Evolutionary conservation across 2,113 vertebrate genomes (phyloP).

Genomic region (Rhynchomys soricoides): DNA sequence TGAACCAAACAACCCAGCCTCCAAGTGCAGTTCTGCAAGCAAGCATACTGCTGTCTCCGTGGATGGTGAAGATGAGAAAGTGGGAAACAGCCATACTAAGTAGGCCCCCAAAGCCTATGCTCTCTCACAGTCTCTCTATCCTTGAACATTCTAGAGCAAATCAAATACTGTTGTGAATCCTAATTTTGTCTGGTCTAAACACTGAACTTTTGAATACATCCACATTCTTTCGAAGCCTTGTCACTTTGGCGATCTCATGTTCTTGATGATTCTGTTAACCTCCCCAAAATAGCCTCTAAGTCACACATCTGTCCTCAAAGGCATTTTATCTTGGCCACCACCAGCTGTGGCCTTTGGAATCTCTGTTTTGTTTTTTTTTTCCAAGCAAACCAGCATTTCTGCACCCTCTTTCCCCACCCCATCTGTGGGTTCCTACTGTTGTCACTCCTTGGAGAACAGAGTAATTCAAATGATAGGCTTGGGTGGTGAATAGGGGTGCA

Average conservation of each 20-base stretch:
- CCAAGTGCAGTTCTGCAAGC: constrained; percentile 94
- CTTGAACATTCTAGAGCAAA: constrained; percentile 80
- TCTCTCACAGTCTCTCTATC: constrained; percentile 76
- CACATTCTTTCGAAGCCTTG: constrained; percentile 50
- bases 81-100: constrained; percentile 86
- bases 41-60: constrained; percentile 93
- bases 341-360: constrained; percentile 12
- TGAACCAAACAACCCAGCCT: constrained; percentile 94
- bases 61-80: constrained; percentile 90
- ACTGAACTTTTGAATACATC: background rate
- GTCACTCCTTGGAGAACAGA: constrained; percentile 15
- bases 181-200: constrained; percentile 37
- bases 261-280: background rate
- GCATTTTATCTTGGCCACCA: background rate
- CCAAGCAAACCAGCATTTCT: background rate
- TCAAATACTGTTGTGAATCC: constrained; percentile 61
- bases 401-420: background rate
- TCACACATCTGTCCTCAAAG: background rate
- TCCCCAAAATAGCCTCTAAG: background rate
- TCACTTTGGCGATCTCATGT: background rate
- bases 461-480: constrained; percentile 11
- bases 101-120: constrained; percentile 79
- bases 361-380: constrained; percentile 42
- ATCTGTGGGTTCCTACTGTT: constrained; percentile 20
- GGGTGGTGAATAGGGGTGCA: background rate